phyloP scores from a whole-genome alignment of 2,113 vertebrate species.

The Trinectes maculatus region DNA sequence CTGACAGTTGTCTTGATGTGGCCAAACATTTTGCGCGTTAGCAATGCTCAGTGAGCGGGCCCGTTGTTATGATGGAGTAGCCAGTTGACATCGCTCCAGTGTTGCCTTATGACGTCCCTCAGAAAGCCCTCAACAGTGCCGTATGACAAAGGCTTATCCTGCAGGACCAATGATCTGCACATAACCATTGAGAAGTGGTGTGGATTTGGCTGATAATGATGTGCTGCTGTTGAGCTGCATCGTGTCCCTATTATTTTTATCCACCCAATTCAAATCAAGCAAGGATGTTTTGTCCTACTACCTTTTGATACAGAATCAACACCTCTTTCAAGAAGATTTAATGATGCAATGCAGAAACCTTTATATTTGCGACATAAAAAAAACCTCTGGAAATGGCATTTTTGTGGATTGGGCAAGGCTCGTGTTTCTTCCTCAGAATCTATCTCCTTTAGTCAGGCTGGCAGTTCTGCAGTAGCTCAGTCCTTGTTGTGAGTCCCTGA shows the following conservation, averaged over 20 bases:
- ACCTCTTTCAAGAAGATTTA: neutral
- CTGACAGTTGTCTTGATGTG: neutral
- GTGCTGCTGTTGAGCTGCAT: too few relatives aligned
- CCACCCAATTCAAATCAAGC: neutral
- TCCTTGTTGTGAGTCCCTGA: slow-evolving; percentile 64
- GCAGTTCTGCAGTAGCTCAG: slow-evolving; percentile 62
- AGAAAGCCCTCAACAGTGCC: neutral
- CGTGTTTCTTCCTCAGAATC: slow-evolving; percentile 54
- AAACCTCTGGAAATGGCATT: slow-evolving; percentile 18
- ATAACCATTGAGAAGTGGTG: too few relatives aligned
- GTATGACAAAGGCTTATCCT: neutral
- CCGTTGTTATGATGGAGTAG: neutral
- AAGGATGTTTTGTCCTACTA: neutral
- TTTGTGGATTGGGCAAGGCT: slow-evolving; percentile 19
- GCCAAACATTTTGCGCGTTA: neutral
- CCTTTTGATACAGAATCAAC: neutral
- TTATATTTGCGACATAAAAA: neutral
- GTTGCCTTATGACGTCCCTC: neutral
- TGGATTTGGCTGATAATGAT: too few relatives aligned
- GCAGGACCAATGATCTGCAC: neutral
- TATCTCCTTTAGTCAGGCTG: slow-evolving; percentile 66
- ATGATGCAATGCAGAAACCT: neutral
- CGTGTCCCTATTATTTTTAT: neutral
- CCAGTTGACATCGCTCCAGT: neutral
- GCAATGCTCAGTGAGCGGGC: neutral